Percentiles rank a stretch among this genome's conserved stretches.
These are phyloP conservation scores for Myopa tessellatipennis DNA, from an alignment of 2,888 invertebrate species.

Conservation along the genomic window DNA sequence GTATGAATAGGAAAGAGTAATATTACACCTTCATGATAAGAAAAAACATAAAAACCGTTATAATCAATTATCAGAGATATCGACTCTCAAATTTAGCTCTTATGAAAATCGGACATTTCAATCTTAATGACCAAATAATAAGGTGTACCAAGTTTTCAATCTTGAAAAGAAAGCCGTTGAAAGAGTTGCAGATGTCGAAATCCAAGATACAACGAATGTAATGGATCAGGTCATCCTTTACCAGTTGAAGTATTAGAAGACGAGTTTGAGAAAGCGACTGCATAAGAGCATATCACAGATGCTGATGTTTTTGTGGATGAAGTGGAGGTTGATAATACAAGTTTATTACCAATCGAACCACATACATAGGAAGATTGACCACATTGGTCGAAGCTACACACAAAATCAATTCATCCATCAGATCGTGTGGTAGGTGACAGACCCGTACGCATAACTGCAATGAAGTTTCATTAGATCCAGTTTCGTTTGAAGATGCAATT, in stretches of 20 bases:
- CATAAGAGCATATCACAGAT: not conserved
- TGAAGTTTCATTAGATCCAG: too few species aligned
- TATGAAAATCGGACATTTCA: too few species aligned
- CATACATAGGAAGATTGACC: constrained; percentile 2
- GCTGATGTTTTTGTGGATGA: constrained; percentile 31
- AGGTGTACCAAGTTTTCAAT: constrained; percentile 37
- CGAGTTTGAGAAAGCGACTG: not conserved
- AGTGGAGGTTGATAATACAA: constrained; percentile 34
- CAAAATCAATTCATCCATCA: constrained; percentile 20
- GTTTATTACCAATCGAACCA: constrained; percentile 34
- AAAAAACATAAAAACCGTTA: too few species aligned
- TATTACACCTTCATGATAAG: too few species aligned
- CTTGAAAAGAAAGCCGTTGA: constrained; percentile 28
- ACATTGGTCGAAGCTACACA: not conserved
- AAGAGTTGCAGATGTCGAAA: constrained; percentile 37
- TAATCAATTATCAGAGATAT: too few species aligned
- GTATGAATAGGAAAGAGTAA: too few species aligned
- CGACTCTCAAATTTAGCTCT: too few species aligned
- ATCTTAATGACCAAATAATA: too few species aligned
- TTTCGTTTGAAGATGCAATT: too few species aligned
- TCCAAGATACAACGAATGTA: constrained; percentile 26
- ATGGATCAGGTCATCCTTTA: not conserved
- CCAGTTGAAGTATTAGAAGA: not conserved
- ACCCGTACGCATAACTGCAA: constrained; percentile 1
- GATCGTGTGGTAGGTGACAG: constrained; percentile 12